These are phyloP conservation scores for Polypterus bichir DNA, from an alignment of 2,113 vertebrate species.

Conservation along the genomic window DNA sequence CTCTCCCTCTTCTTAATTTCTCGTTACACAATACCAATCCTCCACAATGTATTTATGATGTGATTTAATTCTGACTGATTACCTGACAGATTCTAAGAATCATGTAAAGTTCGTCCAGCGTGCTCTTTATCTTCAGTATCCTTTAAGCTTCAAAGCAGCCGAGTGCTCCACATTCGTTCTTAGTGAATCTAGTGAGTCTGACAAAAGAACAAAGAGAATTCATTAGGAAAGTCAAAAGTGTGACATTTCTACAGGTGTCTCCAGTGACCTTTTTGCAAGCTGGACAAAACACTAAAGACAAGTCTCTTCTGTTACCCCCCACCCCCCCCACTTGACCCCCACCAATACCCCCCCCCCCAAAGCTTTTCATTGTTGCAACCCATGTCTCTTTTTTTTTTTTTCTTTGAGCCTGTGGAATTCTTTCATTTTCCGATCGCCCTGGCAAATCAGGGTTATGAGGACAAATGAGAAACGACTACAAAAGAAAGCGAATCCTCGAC, in stretches of 20 bases:
- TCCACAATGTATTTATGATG: too few species aligned
- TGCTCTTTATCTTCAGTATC: too few species aligned
- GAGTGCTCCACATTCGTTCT: too few species aligned
- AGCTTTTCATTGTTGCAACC: conserved; percentile 30
- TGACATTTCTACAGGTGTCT: conserved; percentile 20
- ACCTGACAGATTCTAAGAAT: too few species aligned
- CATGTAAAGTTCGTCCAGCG: too few species aligned
- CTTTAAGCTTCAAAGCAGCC: too few species aligned
- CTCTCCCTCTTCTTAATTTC: too few species aligned
- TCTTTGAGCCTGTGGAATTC: conserved; percentile 23
- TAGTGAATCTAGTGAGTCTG: too few species aligned
- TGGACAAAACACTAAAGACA: conserved; percentile 20
- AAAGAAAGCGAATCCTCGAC: conserved; percentile 41
- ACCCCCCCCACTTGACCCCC: not conserved
- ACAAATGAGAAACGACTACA: conserved; percentile 40
- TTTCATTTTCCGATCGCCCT: conserved; percentile 40
- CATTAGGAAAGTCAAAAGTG: too few species aligned
- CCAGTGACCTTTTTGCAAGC: conserved; percentile 31
- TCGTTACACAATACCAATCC: too few species aligned
- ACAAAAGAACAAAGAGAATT: too few species aligned
- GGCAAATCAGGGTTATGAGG: conserved; percentile 30
- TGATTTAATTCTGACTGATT: too few species aligned
- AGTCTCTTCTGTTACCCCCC: not conserved
- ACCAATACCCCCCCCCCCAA: conserved; percentile 16
- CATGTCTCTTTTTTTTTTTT: conserved; percentile 22